Conservation (phyloP, 1,140 invertebrate species). For the Eupeodes corollae region DNA sequence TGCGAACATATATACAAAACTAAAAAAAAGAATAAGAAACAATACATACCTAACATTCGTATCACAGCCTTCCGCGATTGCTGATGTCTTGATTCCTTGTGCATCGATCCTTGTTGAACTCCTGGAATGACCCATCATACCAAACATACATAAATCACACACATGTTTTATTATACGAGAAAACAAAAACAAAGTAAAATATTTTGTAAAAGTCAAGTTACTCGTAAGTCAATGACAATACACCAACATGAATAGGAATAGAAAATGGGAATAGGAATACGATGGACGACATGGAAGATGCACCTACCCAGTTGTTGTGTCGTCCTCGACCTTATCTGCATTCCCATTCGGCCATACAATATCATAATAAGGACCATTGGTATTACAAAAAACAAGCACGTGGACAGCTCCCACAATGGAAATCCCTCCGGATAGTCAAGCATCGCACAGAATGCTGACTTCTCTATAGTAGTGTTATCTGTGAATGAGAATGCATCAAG, state of each 20-base stretch:
- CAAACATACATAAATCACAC: conserved; percentile 1
- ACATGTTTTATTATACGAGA: too few relatives aligned
- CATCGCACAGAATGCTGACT: conserved; percentile 70
- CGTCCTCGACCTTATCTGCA: conserved; percentile 51
- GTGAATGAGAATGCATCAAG: neutral
- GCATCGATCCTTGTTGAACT: conserved; percentile 46
- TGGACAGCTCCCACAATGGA: conserved; percentile 70
- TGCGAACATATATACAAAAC: too few relatives aligned
- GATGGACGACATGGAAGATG: too few relatives aligned
- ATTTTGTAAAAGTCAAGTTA: too few relatives aligned
- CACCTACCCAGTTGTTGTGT: conserved; percentile 37
- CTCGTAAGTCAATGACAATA: too few relatives aligned
- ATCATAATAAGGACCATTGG: conserved; percentile 67
- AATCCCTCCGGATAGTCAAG: conserved; percentile 45
- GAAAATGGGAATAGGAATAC: too few relatives aligned
- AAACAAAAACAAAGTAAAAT: too few relatives aligned
- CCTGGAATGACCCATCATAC: too few relatives aligned
- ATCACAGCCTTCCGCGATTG: conserved; percentile 64
- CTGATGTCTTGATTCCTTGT: conserved; percentile 51
- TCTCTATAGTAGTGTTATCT: conserved; percentile 40
- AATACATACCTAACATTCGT: conserved; percentile 66
- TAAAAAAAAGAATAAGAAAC: too few relatives aligned
- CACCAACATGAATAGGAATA: too few relatives aligned
- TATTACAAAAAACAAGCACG: conserved; percentile 69
- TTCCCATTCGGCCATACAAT: conserved; percentile 66